Base-by-base conservation (phyloP, 2,888 invertebrate genomes). In the Tenthredo amoena region DNA sequence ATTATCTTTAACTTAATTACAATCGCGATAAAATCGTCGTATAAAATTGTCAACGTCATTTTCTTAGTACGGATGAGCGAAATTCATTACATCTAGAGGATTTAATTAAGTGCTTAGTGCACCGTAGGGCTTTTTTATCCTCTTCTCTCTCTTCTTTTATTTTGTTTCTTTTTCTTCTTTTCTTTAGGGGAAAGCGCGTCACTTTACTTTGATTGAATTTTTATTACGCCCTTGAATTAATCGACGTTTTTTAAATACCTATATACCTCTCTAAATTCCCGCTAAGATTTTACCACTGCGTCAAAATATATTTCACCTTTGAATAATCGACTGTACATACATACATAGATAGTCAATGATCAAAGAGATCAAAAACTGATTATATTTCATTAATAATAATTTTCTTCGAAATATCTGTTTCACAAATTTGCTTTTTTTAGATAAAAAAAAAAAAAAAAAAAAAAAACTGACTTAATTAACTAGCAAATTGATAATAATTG, bases 1-100 rank as follows among this genome's bases (percentile, higher is more conserved):
- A 83, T 83, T 83, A 83, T 68, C 71, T 47, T 31, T 21, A 68
- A 47, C 26, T 83, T 83, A 83, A 83, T 83, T 83, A 68, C 68
- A 71, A 83, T 83, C 83, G 50, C 43, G 68, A 81, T 50, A 81
- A 37, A 71, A 81, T 83, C 83, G 26, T 43, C 83, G 65, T 43
- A 58, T 50, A 58, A 81, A 81, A 81, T 62, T 81, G 81, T 81
- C 81, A 81, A 31, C 81, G 62, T 81, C 62, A 55, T 43, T 77
- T 55, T 50, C 77, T 77, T 77, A 77, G 21, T 21, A 40, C 77
- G 50, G 55, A 77, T 50, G 31, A 77, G 26, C 77, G 55, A 77
- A 62, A 81, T 81, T 81, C 81, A 81, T 81, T 81, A 81, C 15
- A 58, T 40, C 62, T 62, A 50, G 34, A 40, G 62, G 81, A 81